Percentiles rank a stretch among this genome's conserved stretches.
phyloP scores from a whole-genome alignment of 2,797 vertebrate genomes.

The Furcifer pardalis region DNA sequence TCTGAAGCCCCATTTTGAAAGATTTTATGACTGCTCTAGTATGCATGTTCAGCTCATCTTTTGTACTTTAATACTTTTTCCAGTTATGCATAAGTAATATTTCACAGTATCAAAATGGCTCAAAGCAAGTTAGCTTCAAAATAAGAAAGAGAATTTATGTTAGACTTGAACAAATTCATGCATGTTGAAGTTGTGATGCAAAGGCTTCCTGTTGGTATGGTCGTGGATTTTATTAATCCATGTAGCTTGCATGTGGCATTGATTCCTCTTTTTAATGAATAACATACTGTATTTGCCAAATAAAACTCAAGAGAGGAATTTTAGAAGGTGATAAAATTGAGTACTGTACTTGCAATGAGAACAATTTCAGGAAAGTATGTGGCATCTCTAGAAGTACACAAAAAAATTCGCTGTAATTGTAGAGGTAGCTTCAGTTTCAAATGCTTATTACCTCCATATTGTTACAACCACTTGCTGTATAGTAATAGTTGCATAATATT shows the following conservation, averaged over 20 bases:
- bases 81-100: constrained; percentile 36
- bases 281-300: constrained; percentile 70
- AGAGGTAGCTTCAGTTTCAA: constrained; percentile 18
- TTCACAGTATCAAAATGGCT: constrained; percentile 23
- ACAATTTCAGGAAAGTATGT: not conserved
- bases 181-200: not conserved
- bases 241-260: constrained; percentile 60
- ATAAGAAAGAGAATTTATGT: constrained; percentile 33
- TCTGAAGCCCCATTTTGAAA: constrained; percentile 48
- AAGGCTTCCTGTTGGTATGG: constrained; percentile 36
- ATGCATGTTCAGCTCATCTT: constrained; percentile 41
- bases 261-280: constrained; percentile 71
- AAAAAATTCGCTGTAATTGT: constrained; percentile 8
- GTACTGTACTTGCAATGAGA: constrained; percentile 57
- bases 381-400: constrained; percentile 46
- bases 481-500: not conserved
- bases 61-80: constrained; percentile 34
- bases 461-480: constrained; percentile 8
- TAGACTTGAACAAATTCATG: constrained; percentile 1
- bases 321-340: constrained; percentile 59
- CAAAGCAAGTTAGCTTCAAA: constrained; percentile 38
- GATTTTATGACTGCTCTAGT: constrained; percentile 41
- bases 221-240: constrained; percentile 48
- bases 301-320: constrained; percentile 69
- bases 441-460: not conserved